phyloP scores from a whole-genome alignment of 2,888 invertebrate species.

The Megamerina dolium region DNA sequence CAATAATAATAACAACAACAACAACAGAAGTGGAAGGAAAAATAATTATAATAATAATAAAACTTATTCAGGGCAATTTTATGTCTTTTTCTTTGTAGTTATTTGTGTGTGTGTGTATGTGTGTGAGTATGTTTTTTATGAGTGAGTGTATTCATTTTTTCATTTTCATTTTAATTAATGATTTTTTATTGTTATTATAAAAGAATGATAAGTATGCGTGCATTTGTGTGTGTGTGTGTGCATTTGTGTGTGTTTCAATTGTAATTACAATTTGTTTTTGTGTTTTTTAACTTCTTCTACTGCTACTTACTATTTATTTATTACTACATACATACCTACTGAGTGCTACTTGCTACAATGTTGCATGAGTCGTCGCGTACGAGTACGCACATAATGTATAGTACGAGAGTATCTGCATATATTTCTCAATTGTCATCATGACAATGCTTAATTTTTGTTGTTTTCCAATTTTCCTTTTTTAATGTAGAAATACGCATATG shows the following conservation, averaged over 20 bases:
- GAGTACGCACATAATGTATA: no score
- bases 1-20: no score
- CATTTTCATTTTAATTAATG: neutral
- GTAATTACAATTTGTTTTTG: neutral
- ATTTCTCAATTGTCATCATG: neutral
- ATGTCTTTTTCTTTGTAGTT: constrained; percentile 1
- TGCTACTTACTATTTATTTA: neutral
- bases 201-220: no score
- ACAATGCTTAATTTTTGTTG: neutral
- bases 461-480: neutral
- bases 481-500: neutral
- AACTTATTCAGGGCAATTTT: constrained; percentile 3
- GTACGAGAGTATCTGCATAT: no score
- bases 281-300: neutral
- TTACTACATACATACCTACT: no score
- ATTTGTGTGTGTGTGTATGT: neutral
- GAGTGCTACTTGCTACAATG: no score
- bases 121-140: no score
- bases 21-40: constrained; percentile 8
- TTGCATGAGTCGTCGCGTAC: no score
- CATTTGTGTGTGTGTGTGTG: neutral
- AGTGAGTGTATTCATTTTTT: neutral
- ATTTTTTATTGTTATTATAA: neutral
- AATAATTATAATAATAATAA: constrained; percentile 5
- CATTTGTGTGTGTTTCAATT: neutral